Base-by-base conservation (phyloP, 2,888 invertebrate species). In the Nysson spinosus region DNA sequence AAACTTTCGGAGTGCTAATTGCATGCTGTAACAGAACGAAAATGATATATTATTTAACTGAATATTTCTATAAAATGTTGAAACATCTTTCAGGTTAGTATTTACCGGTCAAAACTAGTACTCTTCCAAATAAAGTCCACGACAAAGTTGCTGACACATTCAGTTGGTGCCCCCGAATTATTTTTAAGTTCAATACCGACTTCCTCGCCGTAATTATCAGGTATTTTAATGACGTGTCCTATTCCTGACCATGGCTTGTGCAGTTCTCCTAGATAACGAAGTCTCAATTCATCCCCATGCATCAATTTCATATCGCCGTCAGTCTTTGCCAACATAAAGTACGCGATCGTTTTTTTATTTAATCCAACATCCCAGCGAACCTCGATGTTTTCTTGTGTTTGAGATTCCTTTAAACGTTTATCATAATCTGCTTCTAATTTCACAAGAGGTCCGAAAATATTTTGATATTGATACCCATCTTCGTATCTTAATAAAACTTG, bases 51-150 rank as follows among this genome's bases (percentile, higher is more conserved):
- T 12, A 32, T 7, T 26, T 32, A 28, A 34, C 6, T 6, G 0
- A 11, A 5, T 24, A 19, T 14, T 7, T 12, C n/a, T 40, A 11
- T n/a, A 1, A 49, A 2, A 16, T 6, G 50, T 35, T 20, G 2
- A 37, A 5, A 47, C 2, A n/a, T 12, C 39, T 24, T 5, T 11
- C 4, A 20, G 12, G 5, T 3, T 4, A 44, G 50, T 46, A 78
- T 86, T 75, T 78, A 94, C 95, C 95, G 92, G 88, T 98, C 98
- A 87, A 99, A 99, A 19, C 97, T 97, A 0, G 98, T 99, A 72
- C 98, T 97, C 87, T 99, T 99, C 99, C 98, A 99, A 46, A 99
- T 98, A 87, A 98, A 99, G 88, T 99, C 99, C 3, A 99, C 97
- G 0, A 97, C 96, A 88, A 98, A 99, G 88, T 97, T 97, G 75